Conservation (phyloP, 2,113 vertebrate species). For the Eubucco bourcierii region DNA sequence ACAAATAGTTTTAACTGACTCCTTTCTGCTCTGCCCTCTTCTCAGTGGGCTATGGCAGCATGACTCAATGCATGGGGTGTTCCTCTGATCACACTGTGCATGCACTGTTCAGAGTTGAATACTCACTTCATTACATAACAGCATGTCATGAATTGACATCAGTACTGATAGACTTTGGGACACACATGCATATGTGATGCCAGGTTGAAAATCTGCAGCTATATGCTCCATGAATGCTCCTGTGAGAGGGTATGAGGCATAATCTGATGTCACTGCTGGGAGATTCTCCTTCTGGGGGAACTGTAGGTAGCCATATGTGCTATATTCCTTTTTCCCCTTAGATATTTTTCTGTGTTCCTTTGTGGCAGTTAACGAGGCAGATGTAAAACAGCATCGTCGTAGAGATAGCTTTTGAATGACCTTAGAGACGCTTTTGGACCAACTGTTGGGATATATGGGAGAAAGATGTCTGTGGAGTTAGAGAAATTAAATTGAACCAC, state of each 20-base stretch:
- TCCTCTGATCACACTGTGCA: neutral
- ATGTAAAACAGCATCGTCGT: neutral
- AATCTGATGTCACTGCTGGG: too few relatives aligned
- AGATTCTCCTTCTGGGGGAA: too few relatives aligned
- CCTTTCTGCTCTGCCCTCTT: neutral
- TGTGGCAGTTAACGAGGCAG: neutral
- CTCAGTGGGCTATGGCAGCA: neutral
- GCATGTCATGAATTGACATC: neutral
- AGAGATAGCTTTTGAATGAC: neutral
- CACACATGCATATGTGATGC: neutral
- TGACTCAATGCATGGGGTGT: fast-evolving
- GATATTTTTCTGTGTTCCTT: neutral
- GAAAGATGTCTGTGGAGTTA: neutral
- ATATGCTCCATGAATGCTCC: neutral
- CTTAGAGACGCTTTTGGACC: neutral
- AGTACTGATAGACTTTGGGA: neutral
- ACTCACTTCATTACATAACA: neutral
- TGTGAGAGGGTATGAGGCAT: neutral
- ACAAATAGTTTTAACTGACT: neutral
- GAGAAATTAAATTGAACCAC: neutral
- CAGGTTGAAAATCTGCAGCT: neutral
- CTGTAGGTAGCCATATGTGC: neutral
- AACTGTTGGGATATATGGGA: neutral
- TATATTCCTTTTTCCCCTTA: neutral
- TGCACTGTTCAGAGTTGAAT: neutral